Conservation (phyloP, 2,113 vertebrate genomes). For the Etheostoma spectabile region DNA sequence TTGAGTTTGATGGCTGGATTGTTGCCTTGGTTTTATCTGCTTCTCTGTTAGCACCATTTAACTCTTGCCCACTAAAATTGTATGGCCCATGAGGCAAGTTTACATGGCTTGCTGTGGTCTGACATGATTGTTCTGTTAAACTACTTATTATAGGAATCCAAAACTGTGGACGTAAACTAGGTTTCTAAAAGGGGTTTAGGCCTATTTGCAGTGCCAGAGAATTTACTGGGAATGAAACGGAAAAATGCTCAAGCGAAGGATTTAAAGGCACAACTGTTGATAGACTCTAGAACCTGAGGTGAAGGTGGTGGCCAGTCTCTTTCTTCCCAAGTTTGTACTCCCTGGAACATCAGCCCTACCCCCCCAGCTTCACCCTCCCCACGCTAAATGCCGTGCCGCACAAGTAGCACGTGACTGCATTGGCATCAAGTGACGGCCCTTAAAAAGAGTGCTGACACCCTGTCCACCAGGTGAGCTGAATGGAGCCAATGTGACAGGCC, state of each 20-base stretch:
- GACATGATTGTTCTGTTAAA: conserved; percentile 1
- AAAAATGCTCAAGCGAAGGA: not conserved
- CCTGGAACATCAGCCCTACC: not conserved
- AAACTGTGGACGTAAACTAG: not conserved
- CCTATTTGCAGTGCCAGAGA: not conserved
- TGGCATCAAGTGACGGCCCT: conserved; percentile 66
- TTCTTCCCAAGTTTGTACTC: not conserved
- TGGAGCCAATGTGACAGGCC: conserved; percentile 40
- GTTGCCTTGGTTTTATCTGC: conserved; percentile 17
- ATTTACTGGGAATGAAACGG: not conserved
- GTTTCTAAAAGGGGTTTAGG: not conserved
- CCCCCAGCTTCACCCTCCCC: conserved; percentile 3
- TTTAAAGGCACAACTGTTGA: not conserved
- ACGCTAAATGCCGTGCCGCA: conserved; percentile 7
- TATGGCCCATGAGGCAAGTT: not conserved
- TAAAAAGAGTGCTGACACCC: conserved; percentile 50
- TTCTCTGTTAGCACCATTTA: conserved; percentile 9
- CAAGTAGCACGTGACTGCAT: conserved; percentile 58
- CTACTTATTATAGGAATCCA: not conserved
- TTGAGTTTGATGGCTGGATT: conserved; percentile 24
- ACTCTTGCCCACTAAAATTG: conserved; percentile 2
- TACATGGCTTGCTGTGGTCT: not conserved
- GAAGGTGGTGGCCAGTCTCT: not conserved
- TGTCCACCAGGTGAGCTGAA: conserved; percentile 44
- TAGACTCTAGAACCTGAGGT: not conserved